A percentile compares a stretch with the other conserved stretches of the same genome.
phyloP scores from a whole-genome alignment of 92 coral and sea anemone species.

The Hydrozoanthus gracilis region DNA sequence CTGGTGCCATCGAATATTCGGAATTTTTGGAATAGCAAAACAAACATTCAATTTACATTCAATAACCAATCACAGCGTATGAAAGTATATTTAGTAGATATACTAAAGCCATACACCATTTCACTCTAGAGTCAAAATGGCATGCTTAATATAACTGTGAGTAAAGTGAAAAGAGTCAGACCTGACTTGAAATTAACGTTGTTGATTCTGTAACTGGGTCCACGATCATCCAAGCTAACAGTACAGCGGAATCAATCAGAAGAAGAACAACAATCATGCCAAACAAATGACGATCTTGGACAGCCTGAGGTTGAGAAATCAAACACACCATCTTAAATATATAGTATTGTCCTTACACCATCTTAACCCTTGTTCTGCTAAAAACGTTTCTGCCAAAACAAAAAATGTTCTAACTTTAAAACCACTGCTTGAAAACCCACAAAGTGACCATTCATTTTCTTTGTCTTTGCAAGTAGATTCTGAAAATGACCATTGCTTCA shows the following conservation, averaged over 20 bases:
- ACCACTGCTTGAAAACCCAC: no score
- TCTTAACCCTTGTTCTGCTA: no score
- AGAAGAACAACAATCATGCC: slow-evolving; percentile 30
- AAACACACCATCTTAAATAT: background rate
- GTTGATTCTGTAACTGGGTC: slow-evolving; percentile 32
- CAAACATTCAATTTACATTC: no score
- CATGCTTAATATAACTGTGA: background rate
- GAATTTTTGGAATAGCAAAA: no score
- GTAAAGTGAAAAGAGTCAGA: background rate
- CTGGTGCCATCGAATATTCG: no score
- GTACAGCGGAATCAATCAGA: slow-evolving; percentile 28
- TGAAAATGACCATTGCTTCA: no score
- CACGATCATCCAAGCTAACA: slow-evolving; percentile 34
- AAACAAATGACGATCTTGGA: slow-evolving; percentile 35
- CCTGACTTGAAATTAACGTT: slow-evolving; percentile 7
- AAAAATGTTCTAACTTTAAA: no score
- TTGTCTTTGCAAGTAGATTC: no score
- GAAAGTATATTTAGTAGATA: background rate
- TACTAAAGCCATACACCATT: background rate
- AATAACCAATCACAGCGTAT: no score
- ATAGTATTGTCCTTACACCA: background rate
- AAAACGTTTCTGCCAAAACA: no score
- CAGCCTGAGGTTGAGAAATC: background rate
- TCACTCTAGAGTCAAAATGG: background rate
- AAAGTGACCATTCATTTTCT: no score